phyloP scores from a whole-genome alignment of 1,140 invertebrate species.

The Brachionus angularis region DNA sequence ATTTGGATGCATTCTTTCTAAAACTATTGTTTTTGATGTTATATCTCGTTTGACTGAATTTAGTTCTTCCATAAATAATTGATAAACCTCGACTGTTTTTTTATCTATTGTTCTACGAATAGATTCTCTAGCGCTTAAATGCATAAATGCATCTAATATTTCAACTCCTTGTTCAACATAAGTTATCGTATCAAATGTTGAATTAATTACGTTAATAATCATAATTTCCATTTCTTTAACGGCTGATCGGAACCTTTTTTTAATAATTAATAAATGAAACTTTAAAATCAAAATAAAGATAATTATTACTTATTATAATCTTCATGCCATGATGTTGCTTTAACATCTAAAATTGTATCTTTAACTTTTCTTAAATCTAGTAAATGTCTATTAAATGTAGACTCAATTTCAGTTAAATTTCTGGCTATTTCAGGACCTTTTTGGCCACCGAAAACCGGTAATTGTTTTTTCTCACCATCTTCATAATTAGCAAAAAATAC shows the following conservation, averaged over 20 bases:
- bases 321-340: slow-evolving; percentile 68
- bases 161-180: slow-evolving; percentile 58
- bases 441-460: slow-evolving; percentile 58
- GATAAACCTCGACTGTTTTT: slow-evolving; percentile 66
- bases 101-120: slow-evolving; percentile 59
- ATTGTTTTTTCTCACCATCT: slow-evolving; percentile 55
- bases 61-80: slow-evolving; percentile 72
- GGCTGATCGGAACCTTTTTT: slow-evolving; percentile 55
- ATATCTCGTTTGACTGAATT: slow-evolving; percentile 69
- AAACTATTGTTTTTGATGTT: slow-evolving; percentile 63
- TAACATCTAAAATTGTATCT: slow-evolving; percentile 69
- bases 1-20: slow-evolving; percentile 64
- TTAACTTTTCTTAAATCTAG: slow-evolving; percentile 63
- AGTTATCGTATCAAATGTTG: slow-evolving; percentile 58
- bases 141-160: slow-evolving; percentile 59
- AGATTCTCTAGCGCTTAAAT: slow-evolving; percentile 59
- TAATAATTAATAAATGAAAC: no score
- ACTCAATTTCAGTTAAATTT: slow-evolving; percentile 69
- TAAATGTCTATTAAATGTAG: slow-evolving; percentile 68
- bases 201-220: slow-evolving; percentile 58
- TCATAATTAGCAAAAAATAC: slow-evolving; percentile 58
- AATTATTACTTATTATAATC: slow-evolving; percentile 63
- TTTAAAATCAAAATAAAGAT: not conserved
- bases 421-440: slow-evolving; percentile 67
- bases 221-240: slow-evolving; percentile 60